phyloP scores from a whole-genome alignment of 2,113 vertebrate genomes.

The Cyprinus carpio region DNA sequence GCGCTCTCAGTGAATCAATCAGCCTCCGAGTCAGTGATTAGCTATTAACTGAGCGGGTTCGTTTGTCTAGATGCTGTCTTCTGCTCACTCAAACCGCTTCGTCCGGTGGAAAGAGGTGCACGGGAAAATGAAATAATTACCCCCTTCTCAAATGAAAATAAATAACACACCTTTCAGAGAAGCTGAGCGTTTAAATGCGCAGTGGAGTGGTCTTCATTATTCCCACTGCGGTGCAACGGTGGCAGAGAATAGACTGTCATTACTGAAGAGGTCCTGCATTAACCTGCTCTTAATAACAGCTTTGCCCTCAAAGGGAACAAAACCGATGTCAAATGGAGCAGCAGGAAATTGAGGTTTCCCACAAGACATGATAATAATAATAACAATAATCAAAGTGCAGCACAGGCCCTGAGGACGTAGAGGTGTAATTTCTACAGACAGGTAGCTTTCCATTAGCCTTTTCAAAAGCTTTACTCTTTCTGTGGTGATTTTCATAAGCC shows the following conservation, averaged over 20 bases:
- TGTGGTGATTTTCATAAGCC: too few species aligned
- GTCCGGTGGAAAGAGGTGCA: background rate
- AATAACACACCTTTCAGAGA: background rate
- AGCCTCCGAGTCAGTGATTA: constrained; percentile 1
- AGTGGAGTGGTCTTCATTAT: constrained; percentile 21
- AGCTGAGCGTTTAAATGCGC: background rate
- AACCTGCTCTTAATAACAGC: background rate
- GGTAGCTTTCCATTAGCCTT: background rate
- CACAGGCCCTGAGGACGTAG: too few species aligned
- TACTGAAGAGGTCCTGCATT: background rate
- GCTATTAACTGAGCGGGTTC: background rate
- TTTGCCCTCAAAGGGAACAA: background rate
- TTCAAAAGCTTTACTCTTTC: too few species aligned
- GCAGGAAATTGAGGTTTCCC: background rate
- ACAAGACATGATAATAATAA: constrained; percentile 13
- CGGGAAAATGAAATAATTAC: constrained; percentile 34
- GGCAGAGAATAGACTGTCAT: constrained; percentile 12
- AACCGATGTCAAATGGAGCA: background rate
- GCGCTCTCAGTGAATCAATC: background rate
- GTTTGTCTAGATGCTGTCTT: background rate
- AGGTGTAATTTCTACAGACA: background rate
- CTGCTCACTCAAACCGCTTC: background rate
- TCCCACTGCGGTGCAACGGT: background rate
- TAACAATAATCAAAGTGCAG: background rate
- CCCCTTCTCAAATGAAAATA: constrained; percentile 4